Conservation (phyloP, 2,797 vertebrate species). For the Zalophus californianus region DNA sequence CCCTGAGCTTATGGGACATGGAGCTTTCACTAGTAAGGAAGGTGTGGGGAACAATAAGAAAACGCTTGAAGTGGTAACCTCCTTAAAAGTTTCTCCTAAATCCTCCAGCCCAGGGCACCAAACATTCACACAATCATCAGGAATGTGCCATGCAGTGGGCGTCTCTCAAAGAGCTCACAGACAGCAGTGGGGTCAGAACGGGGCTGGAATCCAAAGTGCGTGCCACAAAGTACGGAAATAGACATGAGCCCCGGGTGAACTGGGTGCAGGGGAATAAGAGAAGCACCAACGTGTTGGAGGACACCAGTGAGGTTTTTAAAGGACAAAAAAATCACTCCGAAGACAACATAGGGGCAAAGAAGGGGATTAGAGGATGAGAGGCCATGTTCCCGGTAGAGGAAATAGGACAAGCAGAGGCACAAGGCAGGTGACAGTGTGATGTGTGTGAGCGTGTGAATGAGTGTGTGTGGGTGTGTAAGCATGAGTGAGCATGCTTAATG, state of each 20-base stretch:
- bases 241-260: background rate
- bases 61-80: background rate
- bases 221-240: background rate
- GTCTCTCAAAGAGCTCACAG: background rate
- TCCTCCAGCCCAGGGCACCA: background rate
- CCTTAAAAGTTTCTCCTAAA: no score
- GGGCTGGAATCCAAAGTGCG: background rate
- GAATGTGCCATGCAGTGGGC: no score
- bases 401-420: background rate
- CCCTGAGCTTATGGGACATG: rapidly evolving
- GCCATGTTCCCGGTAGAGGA: background rate
- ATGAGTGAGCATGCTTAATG: background rate
- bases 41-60: background rate
- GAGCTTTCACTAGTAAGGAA: background rate
- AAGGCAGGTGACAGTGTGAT: background rate
- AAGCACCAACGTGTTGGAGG: background rate
- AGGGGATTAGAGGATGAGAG: background rate
- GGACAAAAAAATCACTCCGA: background rate
- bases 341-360: no score
- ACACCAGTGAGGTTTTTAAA: background rate
- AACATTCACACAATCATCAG: background rate
- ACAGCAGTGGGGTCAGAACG: background rate
- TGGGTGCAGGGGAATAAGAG: background rate
- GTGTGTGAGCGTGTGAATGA: background rate
- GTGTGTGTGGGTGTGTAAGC: background rate